Conservation (phyloP, 35 echinoderm and acorn worm species). For the Hemicentrotus pulcherrimus region DNA sequence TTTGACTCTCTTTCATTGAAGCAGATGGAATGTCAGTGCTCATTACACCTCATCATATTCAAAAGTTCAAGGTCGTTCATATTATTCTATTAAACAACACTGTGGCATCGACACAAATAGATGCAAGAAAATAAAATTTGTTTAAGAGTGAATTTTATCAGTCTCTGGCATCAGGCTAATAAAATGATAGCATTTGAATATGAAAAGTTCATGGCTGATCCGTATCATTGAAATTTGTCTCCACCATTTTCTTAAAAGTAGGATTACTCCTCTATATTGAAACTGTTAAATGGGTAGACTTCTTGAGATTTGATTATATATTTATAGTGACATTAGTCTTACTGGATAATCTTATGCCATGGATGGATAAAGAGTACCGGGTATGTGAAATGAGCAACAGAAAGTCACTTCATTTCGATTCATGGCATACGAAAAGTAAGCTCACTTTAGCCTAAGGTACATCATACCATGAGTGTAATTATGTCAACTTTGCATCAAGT, state of each 20-base stretch:
- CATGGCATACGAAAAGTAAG: too few species aligned
- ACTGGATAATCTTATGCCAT: not conserved
- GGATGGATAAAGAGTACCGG: not conserved
- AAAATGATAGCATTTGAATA: not conserved
- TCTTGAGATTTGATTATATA: not conserved
- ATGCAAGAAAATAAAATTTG: not conserved
- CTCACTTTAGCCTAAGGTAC: too few species aligned
- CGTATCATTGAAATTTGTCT: not conserved
- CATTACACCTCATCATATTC: not conserved
- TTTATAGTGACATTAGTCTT: not conserved
- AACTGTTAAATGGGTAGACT: not conserved
- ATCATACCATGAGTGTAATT: too few species aligned
- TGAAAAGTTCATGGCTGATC: conserved; percentile 18
- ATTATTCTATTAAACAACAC: conserved; percentile 5
- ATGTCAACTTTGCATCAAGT: too few species aligned
- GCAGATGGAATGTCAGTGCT: not conserved
- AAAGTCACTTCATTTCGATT: too few species aligned
- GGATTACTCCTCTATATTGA: not conserved
- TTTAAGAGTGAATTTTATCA: not conserved
- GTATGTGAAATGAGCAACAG: not conserved
- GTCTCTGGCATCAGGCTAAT: not conserved
- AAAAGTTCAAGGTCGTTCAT: not conserved
- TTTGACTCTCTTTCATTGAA: not conserved
- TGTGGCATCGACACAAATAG: not conserved
- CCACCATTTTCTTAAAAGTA: not conserved